These are phyloP conservation scores for Noctua pronuba DNA, from an alignment of 2,888 invertebrate species.

Conservation along the genomic window DNA sequence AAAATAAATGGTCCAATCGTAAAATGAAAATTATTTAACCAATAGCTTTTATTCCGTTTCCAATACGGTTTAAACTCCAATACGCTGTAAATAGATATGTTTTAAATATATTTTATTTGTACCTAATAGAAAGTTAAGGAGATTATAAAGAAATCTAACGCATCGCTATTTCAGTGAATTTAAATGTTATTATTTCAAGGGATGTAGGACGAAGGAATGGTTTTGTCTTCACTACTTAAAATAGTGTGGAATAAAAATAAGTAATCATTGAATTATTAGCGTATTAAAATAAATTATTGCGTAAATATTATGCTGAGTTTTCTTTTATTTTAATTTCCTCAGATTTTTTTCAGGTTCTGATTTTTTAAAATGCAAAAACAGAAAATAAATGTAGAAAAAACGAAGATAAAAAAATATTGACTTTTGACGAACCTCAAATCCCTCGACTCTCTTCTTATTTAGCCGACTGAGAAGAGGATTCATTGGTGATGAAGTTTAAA, in stretches of 20 bases:
- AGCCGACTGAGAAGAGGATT: no score
- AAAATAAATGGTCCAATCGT: constrained; percentile 57
- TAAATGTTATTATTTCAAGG: constrained; percentile 67
- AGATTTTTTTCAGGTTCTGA: neutral
- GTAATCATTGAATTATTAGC: constrained; percentile 88
- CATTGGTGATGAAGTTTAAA: neutral
- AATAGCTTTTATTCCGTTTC: constrained; percentile 44
- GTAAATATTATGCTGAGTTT: constrained; percentile 74
- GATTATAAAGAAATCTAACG: constrained; percentile 58
- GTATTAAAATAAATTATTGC: constrained; percentile 89
- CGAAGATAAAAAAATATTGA: no score
- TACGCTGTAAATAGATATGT: constrained; percentile 67
- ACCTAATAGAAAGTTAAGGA: constrained; percentile 55
- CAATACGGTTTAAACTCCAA: constrained; percentile 44
- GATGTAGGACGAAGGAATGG: constrained; percentile 73
- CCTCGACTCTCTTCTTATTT: no score
- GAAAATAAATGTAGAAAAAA: no score
- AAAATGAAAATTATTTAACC: constrained; percentile 49
- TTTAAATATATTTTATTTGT: constrained; percentile 49
- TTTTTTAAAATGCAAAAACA: neutral
- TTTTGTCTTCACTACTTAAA: constrained; percentile 88
- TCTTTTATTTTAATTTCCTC: constrained; percentile 50
- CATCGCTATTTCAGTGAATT: constrained; percentile 65
- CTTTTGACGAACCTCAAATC: no score
- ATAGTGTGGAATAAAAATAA: constrained; percentile 82